These are phyloP conservation scores for Philaethria dido DNA, from an alignment of 2,888 invertebrate genomes.

Conservation along the genomic window DNA sequence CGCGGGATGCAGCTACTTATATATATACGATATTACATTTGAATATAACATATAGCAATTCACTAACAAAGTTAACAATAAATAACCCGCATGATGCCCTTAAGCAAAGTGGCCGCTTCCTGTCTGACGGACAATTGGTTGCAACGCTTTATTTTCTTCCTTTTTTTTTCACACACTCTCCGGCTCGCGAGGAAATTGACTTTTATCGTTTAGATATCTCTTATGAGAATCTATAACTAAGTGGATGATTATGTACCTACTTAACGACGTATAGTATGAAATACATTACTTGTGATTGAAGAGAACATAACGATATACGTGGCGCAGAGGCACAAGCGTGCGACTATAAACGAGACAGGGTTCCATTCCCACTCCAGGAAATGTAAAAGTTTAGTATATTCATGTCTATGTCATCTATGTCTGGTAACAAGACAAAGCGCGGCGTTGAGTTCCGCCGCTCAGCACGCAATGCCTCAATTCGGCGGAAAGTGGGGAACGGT, in stretches of 20 bases:
- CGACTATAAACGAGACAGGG: too few relatives aligned
- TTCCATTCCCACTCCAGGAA: too few relatives aligned
- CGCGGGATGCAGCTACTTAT: too few relatives aligned
- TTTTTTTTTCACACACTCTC: constrained; percentile 45
- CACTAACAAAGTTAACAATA: constrained; percentile 51
- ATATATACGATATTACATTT: neutral
- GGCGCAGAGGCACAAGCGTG: too few relatives aligned
- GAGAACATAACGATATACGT: too few relatives aligned
- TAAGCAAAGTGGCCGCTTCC: constrained; percentile 65
- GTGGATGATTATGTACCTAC: neutral
- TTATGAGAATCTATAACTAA: neutral
- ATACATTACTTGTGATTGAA: neutral
- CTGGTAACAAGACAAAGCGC: too few relatives aligned
- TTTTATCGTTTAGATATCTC: constrained; percentile 15
- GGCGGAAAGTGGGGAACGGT: too few relatives aligned
- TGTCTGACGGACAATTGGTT: constrained; percentile 65
- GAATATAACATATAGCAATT: constrained; percentile 12
- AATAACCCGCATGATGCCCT: constrained; percentile 62
- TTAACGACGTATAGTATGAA: neutral
- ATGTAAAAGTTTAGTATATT: too few relatives aligned
- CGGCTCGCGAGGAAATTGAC: constrained; percentile 21
- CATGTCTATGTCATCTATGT: too few relatives aligned
- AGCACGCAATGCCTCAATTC: too few relatives aligned
- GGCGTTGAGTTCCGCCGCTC: too few relatives aligned
- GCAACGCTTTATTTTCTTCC: constrained; percentile 58